phyloP scores from a whole-genome alignment of 2,113 vertebrate species.

The Neotragus pygmaeus region DNA sequence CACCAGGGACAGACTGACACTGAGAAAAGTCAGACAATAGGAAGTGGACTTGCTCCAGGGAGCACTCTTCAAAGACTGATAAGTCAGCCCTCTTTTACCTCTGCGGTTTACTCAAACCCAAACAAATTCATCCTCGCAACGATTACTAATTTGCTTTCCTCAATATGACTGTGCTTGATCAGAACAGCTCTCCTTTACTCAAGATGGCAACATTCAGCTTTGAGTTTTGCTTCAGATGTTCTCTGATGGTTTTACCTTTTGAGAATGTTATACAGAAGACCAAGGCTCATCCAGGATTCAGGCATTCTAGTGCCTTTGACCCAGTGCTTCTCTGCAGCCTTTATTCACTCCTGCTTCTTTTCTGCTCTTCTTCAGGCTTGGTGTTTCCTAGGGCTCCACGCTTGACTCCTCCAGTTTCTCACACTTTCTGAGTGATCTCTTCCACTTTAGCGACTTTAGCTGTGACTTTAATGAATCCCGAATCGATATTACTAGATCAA shows the following conservation, averaged over 20 bases:
- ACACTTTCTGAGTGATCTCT: background rate
- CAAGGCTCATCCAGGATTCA: background rate
- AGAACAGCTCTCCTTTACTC: background rate
- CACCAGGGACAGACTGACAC: background rate
- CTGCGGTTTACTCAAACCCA: background rate
- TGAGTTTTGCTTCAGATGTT: background rate
- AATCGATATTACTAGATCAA: background rate
- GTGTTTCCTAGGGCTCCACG: background rate
- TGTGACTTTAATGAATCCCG: background rate
- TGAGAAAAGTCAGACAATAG: background rate
- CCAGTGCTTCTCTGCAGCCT: background rate
- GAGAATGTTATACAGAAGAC: background rate
- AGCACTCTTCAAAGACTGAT: background rate
- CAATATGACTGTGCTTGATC: background rate
- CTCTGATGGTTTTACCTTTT: background rate
- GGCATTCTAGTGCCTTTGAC: background rate
- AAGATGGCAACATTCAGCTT: background rate
- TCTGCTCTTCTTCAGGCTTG: background rate
- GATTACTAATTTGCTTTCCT: background rate
- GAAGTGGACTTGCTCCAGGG: background rate
- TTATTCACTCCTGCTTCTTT: background rate
- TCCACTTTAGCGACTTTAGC: background rate
- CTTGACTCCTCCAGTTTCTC: background rate
- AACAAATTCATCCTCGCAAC: background rate
- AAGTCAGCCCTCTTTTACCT: background rate